phyloP scores from a whole-genome alignment of 2,888 invertebrate genomes.

The Amphipoea oculea region DNA sequence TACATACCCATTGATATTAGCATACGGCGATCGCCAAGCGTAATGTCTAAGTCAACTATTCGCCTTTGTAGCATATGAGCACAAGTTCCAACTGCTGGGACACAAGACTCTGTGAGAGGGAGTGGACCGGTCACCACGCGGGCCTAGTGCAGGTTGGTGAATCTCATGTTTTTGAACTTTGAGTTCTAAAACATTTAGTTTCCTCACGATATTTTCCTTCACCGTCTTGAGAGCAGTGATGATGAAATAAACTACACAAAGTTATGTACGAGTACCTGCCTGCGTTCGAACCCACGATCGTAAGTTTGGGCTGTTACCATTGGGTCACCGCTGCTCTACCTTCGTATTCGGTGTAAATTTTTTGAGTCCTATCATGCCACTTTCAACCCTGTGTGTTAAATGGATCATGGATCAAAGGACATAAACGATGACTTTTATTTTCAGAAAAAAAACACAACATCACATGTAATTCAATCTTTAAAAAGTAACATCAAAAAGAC shows the following conservation, averaged over 20 bases:
- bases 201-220: neutral
- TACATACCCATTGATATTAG: no score
- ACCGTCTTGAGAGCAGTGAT: neutral
- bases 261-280: neutral
- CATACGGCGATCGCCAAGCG: neutral
- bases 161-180: neutral
- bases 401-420: neutral
- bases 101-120: neutral
- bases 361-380: neutral
- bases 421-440: neutral
- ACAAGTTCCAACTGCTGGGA: neutral
- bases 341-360: neutral
- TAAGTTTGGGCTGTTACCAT: neutral
- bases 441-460: neutral
- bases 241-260: neutral
- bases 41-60: neutral
- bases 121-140: neutral
- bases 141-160: neutral
- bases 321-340: neutral
- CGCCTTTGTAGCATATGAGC: neutral
- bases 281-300: neutral
- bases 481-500: slow-evolving; percentile 28
- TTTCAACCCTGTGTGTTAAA: neutral
- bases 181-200: neutral
- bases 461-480: slow-evolving; percentile 9